Conservation (phyloP, 92 coral and sea anemone genomes). For the Hydrozoanthus gracilis region DNA sequence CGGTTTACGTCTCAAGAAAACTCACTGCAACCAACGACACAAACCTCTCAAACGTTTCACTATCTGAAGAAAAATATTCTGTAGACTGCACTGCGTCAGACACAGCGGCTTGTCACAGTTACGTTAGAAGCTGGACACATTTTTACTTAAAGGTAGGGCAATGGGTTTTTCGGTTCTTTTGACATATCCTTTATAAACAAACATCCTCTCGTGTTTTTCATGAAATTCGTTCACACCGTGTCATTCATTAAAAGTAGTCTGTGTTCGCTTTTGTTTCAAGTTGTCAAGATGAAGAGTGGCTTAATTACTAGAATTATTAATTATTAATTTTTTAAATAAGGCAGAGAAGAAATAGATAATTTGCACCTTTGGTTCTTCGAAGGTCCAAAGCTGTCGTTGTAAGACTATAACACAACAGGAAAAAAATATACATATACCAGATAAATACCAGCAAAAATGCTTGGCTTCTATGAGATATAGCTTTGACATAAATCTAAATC, state of each 20-base stretch:
- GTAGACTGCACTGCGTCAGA: background rate
- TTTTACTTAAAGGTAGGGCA: conserved; percentile 31
- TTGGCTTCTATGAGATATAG: no score
- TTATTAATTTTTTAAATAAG: no score
- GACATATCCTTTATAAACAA: background rate
- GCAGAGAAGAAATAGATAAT: no score
- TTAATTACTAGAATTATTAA: background rate
- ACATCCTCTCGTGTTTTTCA: background rate
- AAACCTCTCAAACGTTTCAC: background rate
- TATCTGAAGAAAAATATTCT: no score
- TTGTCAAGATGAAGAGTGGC: background rate
- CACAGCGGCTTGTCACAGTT: conserved; percentile 29
- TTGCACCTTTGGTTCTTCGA: no score
- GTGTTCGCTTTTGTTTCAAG: background rate
- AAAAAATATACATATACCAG: no score
- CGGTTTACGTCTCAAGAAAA: background rate
- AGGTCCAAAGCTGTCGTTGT: no score
- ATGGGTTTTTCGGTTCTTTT: background rate
- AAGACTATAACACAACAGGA: no score
- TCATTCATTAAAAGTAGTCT: background rate
- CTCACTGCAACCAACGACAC: background rate
- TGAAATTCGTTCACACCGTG: background rate
- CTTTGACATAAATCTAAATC: no score
- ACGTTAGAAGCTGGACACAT: conserved; percentile 25
- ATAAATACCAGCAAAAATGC: no score